Evolutionary conservation across 2,113 vertebrate species (phyloP).

Genomic region (Bubo scandiacus): DNA sequence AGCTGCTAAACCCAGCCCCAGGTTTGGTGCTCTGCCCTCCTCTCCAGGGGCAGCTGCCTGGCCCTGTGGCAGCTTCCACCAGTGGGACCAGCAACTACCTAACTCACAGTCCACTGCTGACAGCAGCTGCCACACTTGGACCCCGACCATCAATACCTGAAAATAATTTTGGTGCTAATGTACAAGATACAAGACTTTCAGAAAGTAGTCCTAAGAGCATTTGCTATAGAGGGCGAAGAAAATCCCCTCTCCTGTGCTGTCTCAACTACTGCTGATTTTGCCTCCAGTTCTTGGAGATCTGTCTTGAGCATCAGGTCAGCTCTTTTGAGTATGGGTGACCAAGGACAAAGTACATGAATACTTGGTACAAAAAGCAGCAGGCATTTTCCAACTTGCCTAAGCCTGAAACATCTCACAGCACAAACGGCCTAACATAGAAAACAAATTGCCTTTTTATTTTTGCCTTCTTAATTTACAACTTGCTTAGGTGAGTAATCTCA

Average conservation of each 20-base stretch:
- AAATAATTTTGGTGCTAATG: not conserved
- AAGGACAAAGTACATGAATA: not conserved
- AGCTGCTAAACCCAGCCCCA: not conserved
- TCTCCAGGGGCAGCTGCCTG: not conserved
- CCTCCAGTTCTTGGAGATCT: not conserved
- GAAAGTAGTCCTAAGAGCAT: not conserved
- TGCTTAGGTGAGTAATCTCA: not conserved
- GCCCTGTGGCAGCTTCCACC: not conserved
- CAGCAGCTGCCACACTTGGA: not conserved
- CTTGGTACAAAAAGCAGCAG: not conserved
- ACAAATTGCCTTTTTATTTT: not conserved
- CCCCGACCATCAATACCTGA: not conserved
- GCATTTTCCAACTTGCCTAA: not conserved
- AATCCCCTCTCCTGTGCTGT: not conserved
- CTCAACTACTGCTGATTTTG: not conserved
- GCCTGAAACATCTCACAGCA: not conserved
- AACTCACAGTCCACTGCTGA: not conserved
- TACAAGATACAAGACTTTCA: not conserved
- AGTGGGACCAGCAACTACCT: not conserved
- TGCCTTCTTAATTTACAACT: not conserved
- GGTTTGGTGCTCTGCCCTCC: accelerated
- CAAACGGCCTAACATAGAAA: not conserved
- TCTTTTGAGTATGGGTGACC: not conserved
- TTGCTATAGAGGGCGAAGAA: not conserved
- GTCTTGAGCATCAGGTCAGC: not conserved